A percentile compares a stretch with the other conserved stretches of the same genome.
Evolutionary conservation across 2,888 invertebrate species (phyloP).

Genomic region (Habrosyne pyritoides): DNA sequence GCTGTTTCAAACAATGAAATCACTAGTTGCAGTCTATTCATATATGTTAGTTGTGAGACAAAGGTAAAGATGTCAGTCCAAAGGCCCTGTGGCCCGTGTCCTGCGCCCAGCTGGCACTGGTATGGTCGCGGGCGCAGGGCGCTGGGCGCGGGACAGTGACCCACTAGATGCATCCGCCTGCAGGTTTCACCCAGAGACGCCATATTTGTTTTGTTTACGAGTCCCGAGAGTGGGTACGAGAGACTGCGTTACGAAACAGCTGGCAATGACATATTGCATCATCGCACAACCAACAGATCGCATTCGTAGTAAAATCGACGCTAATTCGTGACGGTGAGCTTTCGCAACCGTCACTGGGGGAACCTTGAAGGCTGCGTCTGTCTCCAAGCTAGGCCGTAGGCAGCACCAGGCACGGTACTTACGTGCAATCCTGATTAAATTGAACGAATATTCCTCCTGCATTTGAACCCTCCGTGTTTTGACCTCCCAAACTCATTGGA

Average conservation of each 20-base stretch:
- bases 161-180: background rate
- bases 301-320: conserved; percentile 36
- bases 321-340: conserved; percentile 51
- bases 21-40: conserved; percentile 5
- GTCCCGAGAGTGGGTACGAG: conserved; percentile 34
- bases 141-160: background rate
- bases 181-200: conserved; percentile 29
- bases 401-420: conserved; percentile 87
- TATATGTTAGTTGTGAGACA: background rate
- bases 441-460: conserved; percentile 96
- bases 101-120: background rate
- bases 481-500: conserved; percentile 93
- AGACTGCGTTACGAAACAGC: conserved; percentile 60
- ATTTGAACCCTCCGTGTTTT: conserved; percentile 89
- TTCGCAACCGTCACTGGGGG: conserved; percentile 39
- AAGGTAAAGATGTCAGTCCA: background rate
- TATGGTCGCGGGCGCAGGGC: background rate
- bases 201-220: conserved; percentile 49
- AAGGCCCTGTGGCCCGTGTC: background rate
- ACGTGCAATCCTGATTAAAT: conserved; percentile 99
- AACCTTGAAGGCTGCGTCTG: conserved; percentile 26
- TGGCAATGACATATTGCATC: conserved; percentile 79
- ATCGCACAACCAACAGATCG: conserved; percentile 46
- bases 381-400: too few relatives aligned
- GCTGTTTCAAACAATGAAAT: conserved; percentile 23